Base-by-base conservation (phyloP, 2,113 vertebrate species). In the Polypterus senegalus region DNA sequence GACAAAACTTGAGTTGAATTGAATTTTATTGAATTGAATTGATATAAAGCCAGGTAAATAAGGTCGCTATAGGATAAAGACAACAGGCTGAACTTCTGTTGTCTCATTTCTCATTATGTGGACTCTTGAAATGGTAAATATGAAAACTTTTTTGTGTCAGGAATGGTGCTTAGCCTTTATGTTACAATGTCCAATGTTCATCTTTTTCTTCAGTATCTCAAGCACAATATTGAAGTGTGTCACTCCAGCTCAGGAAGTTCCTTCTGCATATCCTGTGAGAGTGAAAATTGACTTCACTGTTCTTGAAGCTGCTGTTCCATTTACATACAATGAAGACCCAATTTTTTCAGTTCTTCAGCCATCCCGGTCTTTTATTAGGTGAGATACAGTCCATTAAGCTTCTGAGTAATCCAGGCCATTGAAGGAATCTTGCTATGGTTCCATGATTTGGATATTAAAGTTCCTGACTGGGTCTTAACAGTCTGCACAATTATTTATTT, bases 331-430 rank as follows among this genome's bases (percentile, higher is more conserved):
- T 69, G 83, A 93, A 59, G 88, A 97, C 70, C 94, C 96, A 0
- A 65, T 88, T 74, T 88, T 98, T 80, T 77, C 79, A 73, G 85
- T 83, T 75, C 87, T 98, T 75, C 81, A 91, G 69, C 96, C 96
- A 0, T 84, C 84, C 5, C 92, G 91, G 76, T 97, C 96, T 74
- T 98, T 98, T 49, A 80, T 97, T 72, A 97, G 94, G 96, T 98
- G 65, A 77, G 83, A 77, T 7, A 52, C 51, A 52, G 51, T 52
- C 51, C 51, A 4, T 52, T 52, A 27, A 27, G 27, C 27, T 27
- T 27, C 27, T 1, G 27, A 27, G 27, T 27, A 27, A 27, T 27
- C 27, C 27, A 27, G 27, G 27, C 27, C 27, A 27, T 27, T 27
- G 27, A 27, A 27, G 27, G 27, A 27, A 27, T 27, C 27, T 27